Base-by-base conservation (phyloP, 1,140 invertebrate genomes). In the Cepaea nemoralis region DNA sequence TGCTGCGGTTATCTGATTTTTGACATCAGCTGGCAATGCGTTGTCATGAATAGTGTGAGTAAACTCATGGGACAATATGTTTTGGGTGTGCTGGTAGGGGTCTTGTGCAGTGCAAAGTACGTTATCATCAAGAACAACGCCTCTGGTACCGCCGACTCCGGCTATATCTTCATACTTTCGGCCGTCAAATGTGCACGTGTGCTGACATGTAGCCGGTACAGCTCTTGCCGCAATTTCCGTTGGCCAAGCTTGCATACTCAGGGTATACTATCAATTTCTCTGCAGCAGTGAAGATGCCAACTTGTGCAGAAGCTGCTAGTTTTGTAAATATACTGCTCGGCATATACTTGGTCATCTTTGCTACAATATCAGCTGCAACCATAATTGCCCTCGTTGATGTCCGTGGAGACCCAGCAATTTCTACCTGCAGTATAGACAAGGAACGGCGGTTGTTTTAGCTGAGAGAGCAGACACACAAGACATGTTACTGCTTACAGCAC, bases 11-110 rank as follows among this genome's bases (percentile, higher is more conserved):
- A 86, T 80, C 81, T 86, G 31, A 24, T 67, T 27, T 24, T 83
- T 81, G 35, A 79, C 66, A 0, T 80, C 19, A 0, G 63, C 22
- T 2, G 83, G 59, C 22, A 89, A 48, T 12, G 77, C 87, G 42
- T 85, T 80, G 16, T 63, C 35, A 69, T 87, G 83, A 6, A 89
- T 82, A 1, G 85, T 86, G 76, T 89, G 88, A 27, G 87, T 67
- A 75, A 88, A 88, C 73, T 89, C 88, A 45, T 89, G 88, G 16
- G 85, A 78, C 22, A 89, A 82, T 24, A 88, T 85, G 70, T 88
- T 89, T 27, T 84, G 77, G 10, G 40, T 73, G 40, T 83, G 76
- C 35, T 79, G 59, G 80, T 89, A 89, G 0, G 88, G 88, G 69
- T 89, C 88, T n/a, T 33, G 22, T 10, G 66, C 22, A 39, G 86